Base-by-base conservation (phyloP, 2,888 invertebrate genomes). In the Xestoiulus laeticollis region DNA sequence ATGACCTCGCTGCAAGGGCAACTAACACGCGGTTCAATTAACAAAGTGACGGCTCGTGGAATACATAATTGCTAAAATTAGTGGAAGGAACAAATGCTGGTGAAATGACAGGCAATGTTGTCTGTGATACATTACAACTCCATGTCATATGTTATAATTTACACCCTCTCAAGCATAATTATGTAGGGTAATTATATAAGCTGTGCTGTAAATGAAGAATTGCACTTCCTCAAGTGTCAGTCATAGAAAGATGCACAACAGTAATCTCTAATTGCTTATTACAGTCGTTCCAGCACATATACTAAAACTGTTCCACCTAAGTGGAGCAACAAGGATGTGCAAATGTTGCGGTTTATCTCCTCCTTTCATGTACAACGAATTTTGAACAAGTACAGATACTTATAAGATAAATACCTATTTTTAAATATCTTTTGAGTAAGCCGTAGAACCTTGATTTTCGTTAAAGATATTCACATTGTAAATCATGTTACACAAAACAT, bases 201-300 rank as follows among this genome's bases (percentile, higher is more conserved):
- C 26, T 68, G 68, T 68, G 68, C 68, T 10, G 68, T 14, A 68
- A 26, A 22, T 68, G 68, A 68, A 26, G 26, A 68, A 68, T 68
- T 59, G 4, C 22, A 68, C 26, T 68, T 68, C 68, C 68, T 68
- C 68, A 10, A 22, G 68, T 68, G 68, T n/a, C 68, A 68, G 68
- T 68, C 68, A 68, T 26, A 68, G 68, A 68, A 68, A 26, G 68
- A 68, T 68, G 68, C 68, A 68, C 68, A 68, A 68, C 68, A 68
- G 68, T 68, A 68, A 68, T 12, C 68, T 26, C 68, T 68, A 68
- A 68, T 68, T 68, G 68, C 68, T 22, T 10, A 68, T 68, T 68
- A 68, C 26, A 22, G 12, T 68, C 68, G 26, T 68, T 68, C 68
- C 26, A 26, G 26, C 26, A 22, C 22, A 26, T 68, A 68, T 68